These are phyloP conservation scores for Platygyra sinensis DNA, from an alignment of 64 coral and sea anemone genomes.

Conservation along the genomic window DNA sequence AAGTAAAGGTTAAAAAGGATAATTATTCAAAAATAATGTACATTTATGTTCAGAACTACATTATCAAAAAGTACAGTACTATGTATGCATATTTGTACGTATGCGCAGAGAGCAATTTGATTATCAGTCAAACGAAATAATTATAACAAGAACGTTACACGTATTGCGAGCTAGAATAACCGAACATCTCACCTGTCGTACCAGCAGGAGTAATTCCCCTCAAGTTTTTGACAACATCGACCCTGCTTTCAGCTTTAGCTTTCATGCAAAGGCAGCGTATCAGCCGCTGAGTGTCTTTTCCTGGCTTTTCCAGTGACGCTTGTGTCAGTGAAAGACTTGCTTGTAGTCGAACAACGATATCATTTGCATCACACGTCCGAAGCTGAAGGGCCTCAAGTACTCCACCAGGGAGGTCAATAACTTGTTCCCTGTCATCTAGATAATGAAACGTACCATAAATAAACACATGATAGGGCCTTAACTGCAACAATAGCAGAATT, in stretches of 20 bases:
- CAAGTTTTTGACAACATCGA: neutral
- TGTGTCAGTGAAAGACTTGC: neutral
- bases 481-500: too few species aligned
- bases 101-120: too few species aligned
- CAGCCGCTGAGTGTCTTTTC: neutral
- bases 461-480: too few species aligned
- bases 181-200: neutral
- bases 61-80: too few species aligned
- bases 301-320: neutral
- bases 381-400: neutral
- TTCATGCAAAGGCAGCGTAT: neutral
- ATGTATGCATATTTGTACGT: too few species aligned
- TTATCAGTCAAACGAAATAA: too few species aligned
- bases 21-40: too few species aligned
- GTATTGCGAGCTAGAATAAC: too few species aligned
- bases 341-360: neutral
- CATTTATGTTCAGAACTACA: too few species aligned
- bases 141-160: too few species aligned
- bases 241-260: neutral
- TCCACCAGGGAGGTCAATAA: neutral
- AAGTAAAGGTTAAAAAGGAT: too few species aligned
- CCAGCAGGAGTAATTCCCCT: neutral
- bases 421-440: neutral
- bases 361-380: neutral
- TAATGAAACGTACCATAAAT: neutral